A percentile compares a stretch with the other conserved stretches of the same genome.
Conservation (phyloP, 2,888 invertebrate genomes). For the Tridacna crocea region DNA sequence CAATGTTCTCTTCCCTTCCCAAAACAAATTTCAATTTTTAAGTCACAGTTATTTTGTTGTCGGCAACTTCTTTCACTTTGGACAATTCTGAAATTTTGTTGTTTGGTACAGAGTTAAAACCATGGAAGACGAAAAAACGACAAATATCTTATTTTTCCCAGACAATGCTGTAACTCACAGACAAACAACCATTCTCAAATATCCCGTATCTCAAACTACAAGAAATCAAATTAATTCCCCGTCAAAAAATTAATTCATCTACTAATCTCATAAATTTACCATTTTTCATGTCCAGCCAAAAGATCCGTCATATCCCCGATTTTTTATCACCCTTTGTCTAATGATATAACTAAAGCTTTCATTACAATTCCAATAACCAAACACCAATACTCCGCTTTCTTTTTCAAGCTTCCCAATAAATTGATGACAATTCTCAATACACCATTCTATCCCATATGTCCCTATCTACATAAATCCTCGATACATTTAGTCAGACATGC, state of each 20-base stretch:
- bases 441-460: constrained; percentile 25
- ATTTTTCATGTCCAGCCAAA: constrained; percentile 18
- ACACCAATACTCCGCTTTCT: constrained; percentile 6
- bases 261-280: constrained; percentile 23
- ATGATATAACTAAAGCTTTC: constrained; percentile 19
- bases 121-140: too few species aligned
- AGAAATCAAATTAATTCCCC: neutral
- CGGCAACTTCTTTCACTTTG: too few species aligned
- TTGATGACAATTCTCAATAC: constrained; percentile 21
- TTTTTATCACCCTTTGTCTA: constrained; percentile 28
- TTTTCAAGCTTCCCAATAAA: constrained; percentile 4
- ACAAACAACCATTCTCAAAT: neutral
- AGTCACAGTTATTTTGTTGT: too few species aligned
- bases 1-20: too few species aligned
- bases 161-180: too few species aligned
- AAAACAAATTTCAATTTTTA: too few species aligned
- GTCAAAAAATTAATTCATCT: constrained; percentile 1
- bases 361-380: constrained; percentile 16
- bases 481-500: constrained; percentile 17
- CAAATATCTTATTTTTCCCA: too few species aligned
- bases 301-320: constrained; percentile 6
- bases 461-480: constrained; percentile 39
- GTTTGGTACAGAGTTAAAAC: too few species aligned
- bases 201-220: neutral
- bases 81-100: too few species aligned